phyloP scores from a whole-genome alignment of 1,140 invertebrate genomes.

The Archivesica marissinica region DNA sequence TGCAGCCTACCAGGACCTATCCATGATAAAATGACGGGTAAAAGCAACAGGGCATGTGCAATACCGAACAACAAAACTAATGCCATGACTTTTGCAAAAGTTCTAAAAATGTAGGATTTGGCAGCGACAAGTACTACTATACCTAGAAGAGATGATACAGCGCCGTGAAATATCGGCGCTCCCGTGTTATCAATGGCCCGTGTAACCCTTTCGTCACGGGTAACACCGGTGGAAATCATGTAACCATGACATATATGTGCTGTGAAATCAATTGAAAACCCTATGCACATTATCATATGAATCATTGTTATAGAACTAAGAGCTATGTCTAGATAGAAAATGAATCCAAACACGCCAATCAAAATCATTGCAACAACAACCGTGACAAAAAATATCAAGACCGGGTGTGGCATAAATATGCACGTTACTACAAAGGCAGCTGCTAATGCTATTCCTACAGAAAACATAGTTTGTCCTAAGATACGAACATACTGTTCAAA shows the following conservation, averaged over 20 bases:
- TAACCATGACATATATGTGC: slow-evolving; percentile 99
- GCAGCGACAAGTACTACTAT: slow-evolving; percentile 94
- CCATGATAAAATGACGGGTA: slow-evolving; percentile 36
- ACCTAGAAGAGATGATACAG: slow-evolving; percentile 96
- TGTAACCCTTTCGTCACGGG: slow-evolving; percentile 88
- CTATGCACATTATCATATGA: slow-evolving; percentile 99
- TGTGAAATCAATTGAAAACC: slow-evolving; percentile 98
- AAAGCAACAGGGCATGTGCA: slow-evolving; percentile 26
- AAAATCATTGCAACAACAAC: slow-evolving; percentile 98
- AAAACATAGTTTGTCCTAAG: slow-evolving; percentile 95
- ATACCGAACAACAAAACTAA: slow-evolving; percentile 39
- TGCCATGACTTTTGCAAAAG: slow-evolving; percentile 98
- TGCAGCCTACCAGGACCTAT: no score
- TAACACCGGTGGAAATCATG: slow-evolving; percentile 90
- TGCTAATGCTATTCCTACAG: slow-evolving; percentile 95
- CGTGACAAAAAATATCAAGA: slow-evolving; percentile 97
- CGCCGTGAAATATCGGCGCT: slow-evolving; percentile 97
- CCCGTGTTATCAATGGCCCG: slow-evolving; percentile 95
- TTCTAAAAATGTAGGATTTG: slow-evolving; percentile 98
- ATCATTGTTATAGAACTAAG: slow-evolving; percentile 99
- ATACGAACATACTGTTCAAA: slow-evolving; percentile 94
- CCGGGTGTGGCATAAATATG: slow-evolving; percentile 96
- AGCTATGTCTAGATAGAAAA: slow-evolving; percentile 97
- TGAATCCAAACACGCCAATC: slow-evolving; percentile 97
- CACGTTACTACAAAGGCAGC: slow-evolving; percentile 99